Base-by-base conservation (phyloP, 37 sponge, comb jelly and placozoan species). In the Corticium candelabrum region DNA sequence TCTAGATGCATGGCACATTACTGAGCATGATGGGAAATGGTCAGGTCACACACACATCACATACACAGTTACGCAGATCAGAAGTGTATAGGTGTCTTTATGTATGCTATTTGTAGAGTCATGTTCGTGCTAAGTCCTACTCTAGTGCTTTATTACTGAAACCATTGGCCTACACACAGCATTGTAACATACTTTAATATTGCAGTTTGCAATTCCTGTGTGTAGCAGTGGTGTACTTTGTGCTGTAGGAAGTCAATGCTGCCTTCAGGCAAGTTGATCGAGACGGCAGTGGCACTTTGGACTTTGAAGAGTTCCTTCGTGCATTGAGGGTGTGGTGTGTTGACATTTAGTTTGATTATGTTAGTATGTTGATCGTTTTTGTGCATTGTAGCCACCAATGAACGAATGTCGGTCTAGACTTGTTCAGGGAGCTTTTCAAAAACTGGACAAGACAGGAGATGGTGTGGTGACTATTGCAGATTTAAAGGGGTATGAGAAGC, bases 361-460 rank as follows among this genome's bases (percentile, higher is more conserved):
- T 32, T 30, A 4, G 21, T 70, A 29, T 70, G 5, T 3, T 32
- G 4, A n/a, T n/a, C n/a, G n/a, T 4, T 4, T 32, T 70, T 15
- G 7, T 4, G 5, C 21, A 30, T 70, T 3, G 11, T 78, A 94
- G 91, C 94, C 94, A n/a, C 99, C 99, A 1, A 97, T 97, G 99
- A 85, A 81, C 73, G 76, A 87, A 40, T 68, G 83, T 41, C 78
- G 99, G 11, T 62, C 69, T 3, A 80, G 77, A 0, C 67, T 94
- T 0, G 76, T 97, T 0, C 36, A 43, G 36, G 76, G 79, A 74
- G 99, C 99, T 0, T 97, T 94, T 85, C 41, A 69, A 2, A 97
- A 97, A 56, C 68, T 91, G 37, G 99, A 97, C 74, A 94, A 82
- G 76, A 88, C 92, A 7, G 99, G 99, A 56, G 92, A 94, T 84